Base-by-base conservation (phyloP, 2,113 vertebrate species). In the Takifugu bimaculatus region DNA sequence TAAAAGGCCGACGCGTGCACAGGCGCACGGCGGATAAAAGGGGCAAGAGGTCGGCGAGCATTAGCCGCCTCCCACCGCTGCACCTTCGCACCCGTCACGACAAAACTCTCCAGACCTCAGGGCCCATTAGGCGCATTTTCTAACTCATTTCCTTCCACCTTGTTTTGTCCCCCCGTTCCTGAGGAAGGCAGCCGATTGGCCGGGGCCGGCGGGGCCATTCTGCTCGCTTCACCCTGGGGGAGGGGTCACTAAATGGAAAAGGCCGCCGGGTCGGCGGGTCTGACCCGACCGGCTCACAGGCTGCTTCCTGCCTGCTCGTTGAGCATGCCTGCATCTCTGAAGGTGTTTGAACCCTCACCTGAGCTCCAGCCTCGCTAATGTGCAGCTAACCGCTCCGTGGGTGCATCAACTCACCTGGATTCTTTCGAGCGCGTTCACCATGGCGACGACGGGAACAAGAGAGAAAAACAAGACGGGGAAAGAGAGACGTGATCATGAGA, bases 181-280 rank as follows among this genome's bases (percentile, higher is more conserved):
- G 14, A 7, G 4, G 26, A 54, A 60, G 43, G 65, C 66, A 50
- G 54, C 50, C 57, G 28, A 60, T 60, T 63, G 74, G 70, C 65
- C 10, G 25, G 47, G 2, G 14, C 53, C 20, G 35, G 68, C 14
- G 10, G 51, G 3, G 71, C 72, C 68, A 68, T 63, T 12, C 75
- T 72, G 76, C 69, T 78, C 75, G 80, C 84, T 86, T 71, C 82
- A 76, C 58, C 70, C 74, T 54, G 68, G 68, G 78, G 68, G 29
- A 32, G 71, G 67, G 69, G 81, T 81, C 64, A 81, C 78, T 72
- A 74, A 84, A 86, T 82, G 72, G 78, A 86, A 84, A 81, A 68
- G 69, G 68, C 77, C 67, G 52, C 57, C 26, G 74, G 44, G 71
- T 74, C 59, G 68, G 2, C 25, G 20, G 71, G 72, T 64, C 47